These are phyloP conservation scores for Graptemys geographica DNA, from an alignment of 2,797 vertebrate genomes.

Conservation along the genomic window DNA sequence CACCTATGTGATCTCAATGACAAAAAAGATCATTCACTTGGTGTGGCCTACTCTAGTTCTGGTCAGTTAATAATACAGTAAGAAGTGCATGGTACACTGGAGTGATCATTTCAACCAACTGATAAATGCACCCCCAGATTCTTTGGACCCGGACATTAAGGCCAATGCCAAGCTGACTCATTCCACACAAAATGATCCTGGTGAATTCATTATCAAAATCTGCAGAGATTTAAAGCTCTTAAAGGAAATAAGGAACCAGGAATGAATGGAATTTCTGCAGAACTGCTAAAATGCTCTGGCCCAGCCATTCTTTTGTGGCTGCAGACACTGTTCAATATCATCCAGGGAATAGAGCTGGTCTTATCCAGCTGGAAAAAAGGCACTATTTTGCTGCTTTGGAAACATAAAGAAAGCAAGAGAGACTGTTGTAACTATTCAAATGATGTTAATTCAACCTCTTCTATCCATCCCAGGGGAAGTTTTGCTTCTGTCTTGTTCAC, in stretches of 20 bases:
- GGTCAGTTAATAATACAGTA: not conserved
- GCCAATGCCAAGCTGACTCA: not conserved
- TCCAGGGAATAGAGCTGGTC: not conserved
- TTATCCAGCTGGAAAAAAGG: not conserved
- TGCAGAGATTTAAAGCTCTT: not conserved
- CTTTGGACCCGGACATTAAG: not conserved
- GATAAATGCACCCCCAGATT: not conserved
- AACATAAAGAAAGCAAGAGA: not conserved
- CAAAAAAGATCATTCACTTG: not conserved
- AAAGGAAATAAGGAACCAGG: not conserved
- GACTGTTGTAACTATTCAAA: not conserved
- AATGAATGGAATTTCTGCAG: not conserved
- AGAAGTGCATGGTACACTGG: not conserved
- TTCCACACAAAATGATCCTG: not conserved
- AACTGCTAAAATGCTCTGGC: not conserved
- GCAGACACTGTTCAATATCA: not conserved
- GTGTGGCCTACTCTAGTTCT: not conserved
- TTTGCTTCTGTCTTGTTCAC: not conserved
- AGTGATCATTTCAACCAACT: not conserved
- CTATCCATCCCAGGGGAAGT: not conserved
- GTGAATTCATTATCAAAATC: not conserved
- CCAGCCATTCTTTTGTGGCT: not conserved
- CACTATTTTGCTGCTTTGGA: not conserved
- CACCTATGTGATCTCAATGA: not conserved
- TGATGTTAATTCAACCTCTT: not conserved